phyloP scores from a whole-genome alignment of 2,797 vertebrate species.

The Anas acuta region DNA sequence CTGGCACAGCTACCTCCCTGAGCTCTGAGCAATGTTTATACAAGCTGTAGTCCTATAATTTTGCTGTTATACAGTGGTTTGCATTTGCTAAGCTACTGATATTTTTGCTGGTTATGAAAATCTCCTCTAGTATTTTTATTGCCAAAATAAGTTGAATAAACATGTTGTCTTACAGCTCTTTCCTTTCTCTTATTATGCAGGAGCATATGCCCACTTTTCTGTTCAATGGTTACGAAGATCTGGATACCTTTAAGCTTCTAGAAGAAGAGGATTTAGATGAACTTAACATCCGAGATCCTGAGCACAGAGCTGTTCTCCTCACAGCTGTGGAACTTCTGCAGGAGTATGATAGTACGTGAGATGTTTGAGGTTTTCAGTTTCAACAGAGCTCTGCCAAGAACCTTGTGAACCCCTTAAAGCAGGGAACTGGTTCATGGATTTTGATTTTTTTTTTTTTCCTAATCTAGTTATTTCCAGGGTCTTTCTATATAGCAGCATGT shows the following conservation, averaged over 20 bases:
- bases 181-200: constrained; percentile 66
- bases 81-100: neutral
- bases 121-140: neutral
- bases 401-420: neutral
- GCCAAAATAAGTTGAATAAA: neutral
- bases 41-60: neutral
- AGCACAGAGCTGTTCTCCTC: constrained; percentile 93
- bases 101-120: neutral
- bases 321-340: constrained; percentile 96
- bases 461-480: neutral
- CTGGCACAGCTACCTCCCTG: neutral
- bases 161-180: neutral
- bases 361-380: constrained; percentile 15
- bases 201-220: constrained; percentile 99
- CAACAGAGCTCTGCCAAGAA: neutral
- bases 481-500: neutral
- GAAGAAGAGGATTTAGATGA: constrained; percentile 98
- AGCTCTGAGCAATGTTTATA: neutral
- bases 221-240: constrained; percentile 97
- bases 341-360: constrained; percentile 94
- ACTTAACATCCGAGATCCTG: constrained; percentile 93
- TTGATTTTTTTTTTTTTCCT: neutral
- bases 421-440: neutral
- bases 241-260: constrained; percentile 97
- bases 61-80: neutral